These are phyloP conservation scores for Papilio helenus DNA, from an alignment of 1,140 invertebrate genomes.

Conservation along the genomic window DNA sequence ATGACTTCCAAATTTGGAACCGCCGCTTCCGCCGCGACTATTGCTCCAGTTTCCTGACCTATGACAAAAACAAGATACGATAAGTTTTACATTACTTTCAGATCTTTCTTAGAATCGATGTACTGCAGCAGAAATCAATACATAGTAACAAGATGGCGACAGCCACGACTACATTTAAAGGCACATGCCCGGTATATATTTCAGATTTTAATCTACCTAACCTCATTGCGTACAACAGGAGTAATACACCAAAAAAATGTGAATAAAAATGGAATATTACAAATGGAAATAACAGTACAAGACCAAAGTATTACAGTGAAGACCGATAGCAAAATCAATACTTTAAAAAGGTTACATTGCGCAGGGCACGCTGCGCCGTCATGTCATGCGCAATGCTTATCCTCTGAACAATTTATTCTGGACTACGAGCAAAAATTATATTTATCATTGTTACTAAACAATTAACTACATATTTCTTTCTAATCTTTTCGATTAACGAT, in stretches of 20 bases:
- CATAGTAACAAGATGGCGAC: conserved; percentile 8
- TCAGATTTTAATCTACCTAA: background rate
- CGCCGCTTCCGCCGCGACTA: conserved; percentile 72
- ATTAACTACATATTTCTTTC: background rate
- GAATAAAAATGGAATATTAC: background rate
- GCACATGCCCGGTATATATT: background rate
- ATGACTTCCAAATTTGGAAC: conserved; percentile 69
- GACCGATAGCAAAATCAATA: conserved; percentile 11
- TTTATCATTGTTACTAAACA: background rate
- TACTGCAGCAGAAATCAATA: background rate
- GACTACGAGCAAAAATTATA: background rate
- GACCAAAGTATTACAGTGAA: background rate
- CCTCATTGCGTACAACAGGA: background rate
- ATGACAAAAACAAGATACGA: conserved; percentile 42
- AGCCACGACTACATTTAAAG: background rate
- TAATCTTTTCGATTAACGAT: background rate
- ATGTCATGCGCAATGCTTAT: conserved; percentile 8
- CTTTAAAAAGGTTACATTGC: background rate
- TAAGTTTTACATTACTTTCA: background rate
- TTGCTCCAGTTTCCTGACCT: conserved; percentile 79
- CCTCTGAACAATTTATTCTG: background rate
- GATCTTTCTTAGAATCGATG: background rate
- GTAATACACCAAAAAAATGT: background rate
- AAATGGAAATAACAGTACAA: background rate
- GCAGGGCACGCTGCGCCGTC: background rate